Evolutionary conservation across 2,888 invertebrate genomes (phyloP).

Genomic region (Meloe dianella): DNA sequence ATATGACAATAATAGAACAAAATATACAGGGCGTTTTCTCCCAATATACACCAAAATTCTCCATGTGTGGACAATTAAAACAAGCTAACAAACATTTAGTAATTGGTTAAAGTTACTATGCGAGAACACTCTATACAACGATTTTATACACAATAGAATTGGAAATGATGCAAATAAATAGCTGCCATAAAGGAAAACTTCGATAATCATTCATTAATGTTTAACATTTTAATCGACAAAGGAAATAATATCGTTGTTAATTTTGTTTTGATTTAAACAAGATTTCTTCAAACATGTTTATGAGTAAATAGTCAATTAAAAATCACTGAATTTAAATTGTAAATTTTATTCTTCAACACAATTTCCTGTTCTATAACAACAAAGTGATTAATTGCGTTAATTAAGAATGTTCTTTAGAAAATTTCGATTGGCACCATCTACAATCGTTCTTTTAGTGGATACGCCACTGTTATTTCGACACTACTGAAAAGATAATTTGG

Average conservation of each 20-base stretch:
- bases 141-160: not conserved
- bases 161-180: too few relatives aligned
- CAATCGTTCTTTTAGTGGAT: not conserved
- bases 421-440: not conserved
- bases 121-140: not conserved
- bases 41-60: too few relatives aligned
- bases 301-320: slow-evolving; percentile 7
- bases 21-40: too few relatives aligned
- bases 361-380: slow-evolving; percentile 1
- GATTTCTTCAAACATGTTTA: slow-evolving; percentile 6
- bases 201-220: too few relatives aligned
- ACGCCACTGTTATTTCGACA: not conserved
- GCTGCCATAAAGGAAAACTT: too few relatives aligned
- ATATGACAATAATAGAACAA: not conserved
- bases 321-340: not conserved
- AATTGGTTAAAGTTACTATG: too few relatives aligned
- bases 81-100: too few relatives aligned
- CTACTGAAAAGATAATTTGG: not conserved
- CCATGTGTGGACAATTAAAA: too few relatives aligned
- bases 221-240: not conserved
- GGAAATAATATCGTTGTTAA: too few relatives aligned
- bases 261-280: not conserved
- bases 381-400: not conserved
- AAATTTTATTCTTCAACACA: not conserved
- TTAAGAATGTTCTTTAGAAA: too few relatives aligned